phyloP scores from a whole-genome alignment of 2,797 vertebrate genomes.

The Cyprinodon diabolis region DNA sequence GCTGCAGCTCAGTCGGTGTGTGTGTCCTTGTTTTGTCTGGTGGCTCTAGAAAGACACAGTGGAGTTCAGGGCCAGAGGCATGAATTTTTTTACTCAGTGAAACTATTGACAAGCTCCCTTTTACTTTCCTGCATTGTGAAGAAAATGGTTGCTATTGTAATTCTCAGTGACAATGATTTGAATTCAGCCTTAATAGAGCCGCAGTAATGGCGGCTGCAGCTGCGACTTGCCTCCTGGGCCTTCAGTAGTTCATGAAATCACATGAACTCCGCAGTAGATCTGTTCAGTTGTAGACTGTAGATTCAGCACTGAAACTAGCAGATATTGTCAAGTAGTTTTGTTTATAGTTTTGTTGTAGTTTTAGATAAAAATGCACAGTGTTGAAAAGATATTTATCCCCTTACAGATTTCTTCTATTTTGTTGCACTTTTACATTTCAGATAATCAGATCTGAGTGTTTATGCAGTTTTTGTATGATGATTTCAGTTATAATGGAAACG shows the following conservation, averaged over 20 bases:
- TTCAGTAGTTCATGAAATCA: not conserved
- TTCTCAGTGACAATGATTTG: not conserved
- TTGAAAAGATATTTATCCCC: not conserved
- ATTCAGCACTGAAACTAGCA: not conserved
- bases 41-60: slow-evolving; percentile 48
- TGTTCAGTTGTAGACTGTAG: not conserved
- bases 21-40: slow-evolving; percentile 44
- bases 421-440: not conserved
- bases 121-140: slow-evolving; percentile 17
- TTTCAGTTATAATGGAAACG: not conserved
- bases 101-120: not conserved
- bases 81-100: slow-evolving; percentile 40
- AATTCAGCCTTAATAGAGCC: slow-evolving; percentile 2
- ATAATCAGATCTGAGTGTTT: not conserved
- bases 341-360: slow-evolving; percentile 31
- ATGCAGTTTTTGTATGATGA: not conserved
- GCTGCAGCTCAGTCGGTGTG: slow-evolving; percentile 44
- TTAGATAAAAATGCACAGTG: slow-evolving; percentile 2
- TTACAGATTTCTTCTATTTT: slow-evolving; percentile 5
- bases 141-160: not conserved
- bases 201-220: slow-evolving; percentile 6
- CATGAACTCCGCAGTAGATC: slow-evolving; percentile 13
- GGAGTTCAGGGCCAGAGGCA: slow-evolving; percentile 58
- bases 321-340: no score
- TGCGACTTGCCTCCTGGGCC: slow-evolving; percentile 45